Evolutionary conservation across 2,797 vertebrate species (phyloP).

Genomic region (Gastrophryne carolinensis): DNA sequence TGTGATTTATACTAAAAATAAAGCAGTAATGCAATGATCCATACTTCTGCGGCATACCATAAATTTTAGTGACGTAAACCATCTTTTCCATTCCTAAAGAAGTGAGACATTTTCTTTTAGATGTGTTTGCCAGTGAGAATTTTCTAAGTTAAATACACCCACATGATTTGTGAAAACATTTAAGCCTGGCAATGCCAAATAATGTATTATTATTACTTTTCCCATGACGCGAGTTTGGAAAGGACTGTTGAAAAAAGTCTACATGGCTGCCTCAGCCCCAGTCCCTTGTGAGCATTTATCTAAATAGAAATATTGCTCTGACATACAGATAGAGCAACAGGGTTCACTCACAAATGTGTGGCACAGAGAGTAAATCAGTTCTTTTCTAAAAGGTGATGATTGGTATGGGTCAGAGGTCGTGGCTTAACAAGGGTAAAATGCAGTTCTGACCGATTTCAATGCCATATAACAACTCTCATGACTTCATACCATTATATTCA

Average conservation of each 20-base stretch:
- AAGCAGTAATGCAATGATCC: neutral
- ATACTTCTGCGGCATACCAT: neutral
- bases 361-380: conserved; percentile 32
- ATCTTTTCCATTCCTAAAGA: neutral
- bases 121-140: conserved; percentile 23
- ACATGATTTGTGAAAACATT: conserved; percentile 46
- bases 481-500: conserved; percentile 46
- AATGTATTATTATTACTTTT: conserved; percentile 50
- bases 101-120: conserved; percentile 8
- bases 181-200: conserved; percentile 29
- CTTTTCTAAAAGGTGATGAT: conserved; percentile 39
- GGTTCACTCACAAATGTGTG: conserved; percentile 40
- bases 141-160: conserved; percentile 41
- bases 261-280: conserved; percentile 39
- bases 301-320: conserved; percentile 10
- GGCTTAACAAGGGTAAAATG: conserved; percentile 38
- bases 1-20: conserved; percentile 12
- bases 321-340: conserved; percentile 33
- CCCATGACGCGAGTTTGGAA: conserved; percentile 45
- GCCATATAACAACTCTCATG: conserved; percentile 16
- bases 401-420: conserved; percentile 26
- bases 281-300: conserved; percentile 27
- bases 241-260: conserved; percentile 48
- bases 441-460: conserved; percentile 29
- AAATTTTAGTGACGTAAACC: conserved; percentile 17